Percentiles rank a stretch among this genome's conserved stretches.
phyloP scores from a whole-genome alignment of 2,797 vertebrate genomes.

The Myoxocephalus aenaeus region DNA sequence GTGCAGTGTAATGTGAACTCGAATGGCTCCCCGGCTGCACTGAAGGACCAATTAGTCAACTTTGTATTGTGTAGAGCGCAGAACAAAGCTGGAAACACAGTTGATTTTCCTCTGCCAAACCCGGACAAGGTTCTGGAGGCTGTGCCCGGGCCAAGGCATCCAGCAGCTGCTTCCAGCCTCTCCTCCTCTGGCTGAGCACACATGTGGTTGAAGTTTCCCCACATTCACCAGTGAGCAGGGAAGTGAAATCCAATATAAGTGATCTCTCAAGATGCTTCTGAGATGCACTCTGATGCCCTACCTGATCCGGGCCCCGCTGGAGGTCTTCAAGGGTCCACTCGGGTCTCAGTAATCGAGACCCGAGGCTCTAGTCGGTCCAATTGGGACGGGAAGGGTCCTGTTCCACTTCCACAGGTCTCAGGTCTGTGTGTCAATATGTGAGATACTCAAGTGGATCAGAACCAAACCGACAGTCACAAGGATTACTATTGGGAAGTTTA shows the following conservation, averaged over 20 bases:
- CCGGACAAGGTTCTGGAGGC: slow-evolving; percentile 28
- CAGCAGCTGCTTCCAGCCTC: slow-evolving; percentile 7
- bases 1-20: slow-evolving; percentile 62
- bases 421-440: neutral
- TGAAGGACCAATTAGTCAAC: slow-evolving; percentile 66
- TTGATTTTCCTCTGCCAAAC: slow-evolving; percentile 46
- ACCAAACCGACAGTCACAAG: no score
- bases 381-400: neutral
- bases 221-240: slow-evolving; percentile 14
- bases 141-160: slow-evolving; percentile 13
- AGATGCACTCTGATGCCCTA: neutral
- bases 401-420: neutral
- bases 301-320: neutral
- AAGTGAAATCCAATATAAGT: slow-evolving; percentile 2
- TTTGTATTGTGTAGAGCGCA: slow-evolving; percentile 53
- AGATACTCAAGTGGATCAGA: neutral
- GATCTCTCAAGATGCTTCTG: neutral
- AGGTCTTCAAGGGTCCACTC: neutral
- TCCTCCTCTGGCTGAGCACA: neutral
- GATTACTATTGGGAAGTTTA: neutral
- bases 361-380: neutral
- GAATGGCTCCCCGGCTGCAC: slow-evolving; percentile 45
- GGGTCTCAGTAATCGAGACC: neutral
- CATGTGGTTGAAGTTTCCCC: neutral
- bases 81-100: slow-evolving; percentile 53